Evolutionary conservation across 2,797 vertebrate genomes (phyloP).

Genomic region (Takifugu rubripes): DNA sequence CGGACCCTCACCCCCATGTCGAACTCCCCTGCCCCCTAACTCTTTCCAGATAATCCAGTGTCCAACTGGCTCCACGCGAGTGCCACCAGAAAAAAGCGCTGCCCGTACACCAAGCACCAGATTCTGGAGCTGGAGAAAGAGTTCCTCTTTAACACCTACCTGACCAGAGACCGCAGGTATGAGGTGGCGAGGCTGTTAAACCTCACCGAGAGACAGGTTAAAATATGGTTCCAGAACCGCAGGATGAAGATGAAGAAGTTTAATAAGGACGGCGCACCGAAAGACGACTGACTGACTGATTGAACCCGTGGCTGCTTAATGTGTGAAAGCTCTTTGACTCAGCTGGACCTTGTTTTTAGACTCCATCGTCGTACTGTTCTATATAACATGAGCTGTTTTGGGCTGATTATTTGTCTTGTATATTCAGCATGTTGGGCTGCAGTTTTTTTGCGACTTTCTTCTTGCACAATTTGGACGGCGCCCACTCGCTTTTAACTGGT

Average conservation of each 20-base stretch:
- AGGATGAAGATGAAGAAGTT: slow-evolving; percentile 99
- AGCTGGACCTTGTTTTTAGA: slow-evolving; percentile 65
- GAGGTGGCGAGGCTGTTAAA: slow-evolving; percentile 92
- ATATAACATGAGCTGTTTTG: slow-evolving; percentile 55
- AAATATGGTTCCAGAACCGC: slow-evolving; percentile 98
- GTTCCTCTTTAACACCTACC: slow-evolving; percentile 97
- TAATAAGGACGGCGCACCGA: slow-evolving; percentile 88
- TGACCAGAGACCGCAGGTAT: slow-evolving; percentile 95
- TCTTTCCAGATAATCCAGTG: slow-evolving; percentile 87
- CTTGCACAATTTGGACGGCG: slow-evolving; percentile 87
- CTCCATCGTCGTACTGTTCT: slow-evolving; percentile 64
- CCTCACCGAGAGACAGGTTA: slow-evolving; percentile 96
- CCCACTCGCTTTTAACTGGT: slow-evolving; percentile 65
- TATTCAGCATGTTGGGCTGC: slow-evolving; percentile 69
- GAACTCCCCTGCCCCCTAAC: slow-evolving; percentile 20
- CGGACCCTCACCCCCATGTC: slow-evolving; percentile 48
- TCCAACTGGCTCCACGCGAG: slow-evolving; percentile 96
- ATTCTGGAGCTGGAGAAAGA: slow-evolving; percentile 96
- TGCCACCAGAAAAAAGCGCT: slow-evolving; percentile 93
- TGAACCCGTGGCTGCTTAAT: slow-evolving; percentile 19
- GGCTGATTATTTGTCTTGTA: slow-evolving; percentile 63
- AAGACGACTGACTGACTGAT: slow-evolving; percentile 70
- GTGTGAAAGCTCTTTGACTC: slow-evolving; percentile 48
- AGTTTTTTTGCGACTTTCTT: slow-evolving; percentile 64
- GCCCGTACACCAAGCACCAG: slow-evolving; percentile 93